Evolutionary conservation across 2,888 invertebrate species (phyloP).

Genomic region (Brachyopa scutellaris): DNA sequence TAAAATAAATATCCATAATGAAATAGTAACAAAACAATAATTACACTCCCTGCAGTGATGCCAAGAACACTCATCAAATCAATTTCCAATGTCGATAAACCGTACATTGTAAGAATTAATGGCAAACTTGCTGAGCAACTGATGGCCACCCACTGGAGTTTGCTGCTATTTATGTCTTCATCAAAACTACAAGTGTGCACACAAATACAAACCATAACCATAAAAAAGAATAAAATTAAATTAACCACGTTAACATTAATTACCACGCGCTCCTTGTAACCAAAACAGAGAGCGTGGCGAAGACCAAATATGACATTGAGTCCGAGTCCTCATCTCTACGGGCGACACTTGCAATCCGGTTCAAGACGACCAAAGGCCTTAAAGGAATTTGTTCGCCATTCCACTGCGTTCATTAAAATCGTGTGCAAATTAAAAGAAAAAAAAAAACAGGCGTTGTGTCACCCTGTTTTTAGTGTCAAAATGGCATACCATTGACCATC

Average conservation of each 20-base stretch:
- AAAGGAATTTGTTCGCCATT: conserved; percentile 54
- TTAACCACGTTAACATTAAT: conserved; percentile 64
- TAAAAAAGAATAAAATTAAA: conserved; percentile 27
- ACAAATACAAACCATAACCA: conserved; percentile 65
- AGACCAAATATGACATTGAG: neutral
- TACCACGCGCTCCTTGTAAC: conserved; percentile 34
- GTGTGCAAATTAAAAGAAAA: conserved; percentile 41
- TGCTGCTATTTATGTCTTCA: conserved; percentile 69
- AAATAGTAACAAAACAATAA: too few relatives aligned
- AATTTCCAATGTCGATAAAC: too few relatives aligned
- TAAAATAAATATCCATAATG: too few relatives aligned
- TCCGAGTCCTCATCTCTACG: too few relatives aligned
- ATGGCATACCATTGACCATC: conserved; percentile 71
- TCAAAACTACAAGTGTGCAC: conserved; percentile 64
- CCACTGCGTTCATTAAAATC: conserved; percentile 59
- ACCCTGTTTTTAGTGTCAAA: conserved; percentile 69
- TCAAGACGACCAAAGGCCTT: conserved; percentile 31
- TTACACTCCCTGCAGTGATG: too few relatives aligned
- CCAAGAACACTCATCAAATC: too few relatives aligned
- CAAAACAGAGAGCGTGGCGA: conserved; percentile 26
- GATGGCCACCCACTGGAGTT: conserved; percentile 64
- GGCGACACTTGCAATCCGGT: conserved; percentile 17
- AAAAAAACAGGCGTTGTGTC: conserved; percentile 69
- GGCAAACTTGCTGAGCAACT: conserved; percentile 17
- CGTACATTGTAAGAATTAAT: too few relatives aligned